These are phyloP conservation scores for Petroica traversi DNA, from an alignment of 2,113 vertebrate species.

Conservation along the genomic window DNA sequence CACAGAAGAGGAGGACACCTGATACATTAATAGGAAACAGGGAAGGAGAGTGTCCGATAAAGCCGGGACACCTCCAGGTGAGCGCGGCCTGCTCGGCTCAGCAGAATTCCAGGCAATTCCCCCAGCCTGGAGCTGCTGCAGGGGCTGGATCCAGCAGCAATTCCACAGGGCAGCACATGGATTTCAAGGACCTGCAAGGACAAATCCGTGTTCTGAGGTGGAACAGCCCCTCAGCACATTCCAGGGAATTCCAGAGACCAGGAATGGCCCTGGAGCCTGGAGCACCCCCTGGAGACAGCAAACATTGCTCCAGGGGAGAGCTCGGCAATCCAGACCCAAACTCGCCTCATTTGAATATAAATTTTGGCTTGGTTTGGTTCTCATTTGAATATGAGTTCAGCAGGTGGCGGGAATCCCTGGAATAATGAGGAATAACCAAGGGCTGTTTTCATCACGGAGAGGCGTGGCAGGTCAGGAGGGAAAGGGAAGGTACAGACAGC, in stretches of 20 bases:
- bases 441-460: too few relatives aligned
- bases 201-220: background rate
- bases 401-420: background rate
- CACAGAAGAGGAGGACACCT: background rate
- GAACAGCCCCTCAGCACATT: background rate
- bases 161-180: background rate
- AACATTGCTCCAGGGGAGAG: background rate
- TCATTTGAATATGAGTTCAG: background rate
- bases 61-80: background rate
- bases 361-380: background rate
- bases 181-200: background rate
- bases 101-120: background rate
- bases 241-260: background rate
- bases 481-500: background rate
- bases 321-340: background rate
- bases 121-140: background rate
- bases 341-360: background rate
- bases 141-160: background rate
- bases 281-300: constrained; percentile 5
- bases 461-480: background rate
- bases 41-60: background rate
- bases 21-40: background rate
- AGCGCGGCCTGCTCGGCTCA: background rate
- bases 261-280: background rate
- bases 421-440: background rate